Percentiles rank a stretch among this genome's conserved stretches.
These are phyloP conservation scores for Uropetala carovei DNA, from an alignment of 2,888 invertebrate species.

Conservation along the genomic window DNA sequence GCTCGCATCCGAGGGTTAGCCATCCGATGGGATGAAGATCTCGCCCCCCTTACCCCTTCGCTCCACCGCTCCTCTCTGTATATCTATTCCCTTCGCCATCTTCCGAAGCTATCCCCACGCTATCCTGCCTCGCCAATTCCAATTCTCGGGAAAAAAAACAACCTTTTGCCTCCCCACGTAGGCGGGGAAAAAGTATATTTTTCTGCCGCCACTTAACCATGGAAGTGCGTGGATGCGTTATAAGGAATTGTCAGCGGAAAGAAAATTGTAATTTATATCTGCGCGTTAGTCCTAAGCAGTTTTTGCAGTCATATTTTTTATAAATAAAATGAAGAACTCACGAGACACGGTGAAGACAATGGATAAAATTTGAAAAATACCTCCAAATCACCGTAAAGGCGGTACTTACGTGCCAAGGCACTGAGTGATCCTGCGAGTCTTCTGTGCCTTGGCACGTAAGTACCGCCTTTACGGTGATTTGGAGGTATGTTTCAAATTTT, in stretches of 20 bases:
- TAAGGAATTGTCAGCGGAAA: neutral
- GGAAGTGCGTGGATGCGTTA: neutral
- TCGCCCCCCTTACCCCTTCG: neutral
- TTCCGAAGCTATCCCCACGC: neutral
- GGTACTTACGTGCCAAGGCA: too few species aligned
- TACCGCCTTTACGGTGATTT: too few species aligned
- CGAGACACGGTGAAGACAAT: too few species aligned
- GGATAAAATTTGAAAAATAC: too few species aligned
- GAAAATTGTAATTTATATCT: neutral
- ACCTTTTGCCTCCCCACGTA: neutral
- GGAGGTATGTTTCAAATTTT: too few species aligned
- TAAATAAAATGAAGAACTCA: too few species aligned
- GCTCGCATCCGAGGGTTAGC: constrained; percentile 54
- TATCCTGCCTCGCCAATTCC: neutral
- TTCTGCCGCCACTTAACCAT: neutral
- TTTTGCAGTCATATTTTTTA: too few species aligned
- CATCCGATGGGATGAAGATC: constrained; percentile 60
- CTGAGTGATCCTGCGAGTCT: too few species aligned
- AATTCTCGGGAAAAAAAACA: neutral
- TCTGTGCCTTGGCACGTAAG: too few species aligned
- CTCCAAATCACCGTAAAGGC: too few species aligned
- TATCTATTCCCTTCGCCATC: neutral
- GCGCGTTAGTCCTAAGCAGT: neutral
- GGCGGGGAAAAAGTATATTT: neutral
- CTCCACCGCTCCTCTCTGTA: neutral